A percentile compares a stretch with the other conserved stretches of the same genome.
phyloP scores from a whole-genome alignment of 2,888 invertebrate species.

The Operophtera brumata region DNA sequence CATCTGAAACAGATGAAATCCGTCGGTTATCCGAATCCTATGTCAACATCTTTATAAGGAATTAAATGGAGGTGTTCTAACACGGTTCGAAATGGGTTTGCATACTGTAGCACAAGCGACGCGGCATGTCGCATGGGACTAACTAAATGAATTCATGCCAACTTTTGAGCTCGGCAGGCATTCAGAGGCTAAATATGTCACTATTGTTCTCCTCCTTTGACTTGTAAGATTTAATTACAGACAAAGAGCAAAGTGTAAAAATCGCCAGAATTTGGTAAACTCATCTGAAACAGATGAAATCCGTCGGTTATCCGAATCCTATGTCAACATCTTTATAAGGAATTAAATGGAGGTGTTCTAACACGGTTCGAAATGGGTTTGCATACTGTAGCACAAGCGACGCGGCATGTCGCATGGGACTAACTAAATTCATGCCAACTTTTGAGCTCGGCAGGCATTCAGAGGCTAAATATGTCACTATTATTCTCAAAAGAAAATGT shows the following conservation, averaged over 20 bases:
- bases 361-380: background rate
- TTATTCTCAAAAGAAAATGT: too few species aligned
- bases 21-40: constrained; percentile 10
- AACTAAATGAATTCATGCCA: too few species aligned
- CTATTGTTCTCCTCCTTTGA: background rate
- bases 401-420: background rate
- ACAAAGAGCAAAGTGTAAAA: background rate
- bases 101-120: background rate
- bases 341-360: constrained; percentile 5
- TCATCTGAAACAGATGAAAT: constrained; percentile 5
- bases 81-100: background rate
- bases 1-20: constrained; percentile 4
- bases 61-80: constrained; percentile 5
- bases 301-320: constrained; percentile 7
- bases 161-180: too few species aligned
- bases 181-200: too few species aligned
- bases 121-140: background rate
- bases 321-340: constrained; percentile 18
- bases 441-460: too few species aligned
- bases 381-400: background rate
- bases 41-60: constrained; percentile 18
- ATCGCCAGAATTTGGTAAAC: background rate
- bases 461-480: too few species aligned
- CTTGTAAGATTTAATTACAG: too few species aligned
- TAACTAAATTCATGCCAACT: background rate